A percentile compares a stretch with the other conserved stretches of the same genome.
These are phyloP conservation scores for Holotrichia oblita DNA, from an alignment of 1,140 invertebrate species.

Conservation along the genomic window DNA sequence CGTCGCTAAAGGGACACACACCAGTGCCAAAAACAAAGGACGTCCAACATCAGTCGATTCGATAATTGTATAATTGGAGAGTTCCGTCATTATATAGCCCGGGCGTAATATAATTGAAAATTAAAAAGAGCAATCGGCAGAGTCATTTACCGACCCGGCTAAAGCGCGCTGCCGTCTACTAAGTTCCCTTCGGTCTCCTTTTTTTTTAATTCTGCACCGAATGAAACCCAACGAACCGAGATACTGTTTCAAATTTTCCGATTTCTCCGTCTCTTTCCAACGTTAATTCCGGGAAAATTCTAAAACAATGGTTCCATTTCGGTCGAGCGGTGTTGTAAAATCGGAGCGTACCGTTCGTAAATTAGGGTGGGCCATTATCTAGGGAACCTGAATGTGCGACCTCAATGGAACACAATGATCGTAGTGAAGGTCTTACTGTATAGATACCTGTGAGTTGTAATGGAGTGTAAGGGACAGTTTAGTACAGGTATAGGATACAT, in stretches of 20 bases:
- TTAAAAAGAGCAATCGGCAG: conserved; percentile 32
- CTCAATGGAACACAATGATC: not conserved
- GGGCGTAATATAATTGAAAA: conserved; percentile 13
- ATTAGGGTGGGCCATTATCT: conserved; percentile 22
- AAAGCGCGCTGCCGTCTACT: not conserved
- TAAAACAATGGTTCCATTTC: conserved; percentile 40
- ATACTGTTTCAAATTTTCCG: conserved; percentile 19
- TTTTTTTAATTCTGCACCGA: conserved; percentile 2
- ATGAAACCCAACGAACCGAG: conserved; percentile 25
- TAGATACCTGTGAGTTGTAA: not conserved
- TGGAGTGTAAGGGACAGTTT: conserved; percentile 6
- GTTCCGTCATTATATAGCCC: not conserved
- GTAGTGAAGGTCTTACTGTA: not conserved
- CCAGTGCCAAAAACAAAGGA: not conserved
- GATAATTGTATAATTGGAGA: conserved; percentile 22
- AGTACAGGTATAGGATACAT: not conserved
- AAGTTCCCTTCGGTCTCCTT: not conserved
- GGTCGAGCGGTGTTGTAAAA: not conserved
- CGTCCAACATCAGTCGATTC: not conserved
- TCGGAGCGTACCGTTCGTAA: not conserved
- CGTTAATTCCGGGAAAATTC: conserved; percentile 34
- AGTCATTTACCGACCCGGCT: not conserved
- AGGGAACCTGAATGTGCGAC: not conserved
- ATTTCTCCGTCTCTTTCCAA: not conserved
- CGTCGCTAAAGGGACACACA: not conserved